Evolutionary conservation across 2,797 vertebrate species (phyloP).

Genomic region (Eupleurogrammus muticus): DNA sequence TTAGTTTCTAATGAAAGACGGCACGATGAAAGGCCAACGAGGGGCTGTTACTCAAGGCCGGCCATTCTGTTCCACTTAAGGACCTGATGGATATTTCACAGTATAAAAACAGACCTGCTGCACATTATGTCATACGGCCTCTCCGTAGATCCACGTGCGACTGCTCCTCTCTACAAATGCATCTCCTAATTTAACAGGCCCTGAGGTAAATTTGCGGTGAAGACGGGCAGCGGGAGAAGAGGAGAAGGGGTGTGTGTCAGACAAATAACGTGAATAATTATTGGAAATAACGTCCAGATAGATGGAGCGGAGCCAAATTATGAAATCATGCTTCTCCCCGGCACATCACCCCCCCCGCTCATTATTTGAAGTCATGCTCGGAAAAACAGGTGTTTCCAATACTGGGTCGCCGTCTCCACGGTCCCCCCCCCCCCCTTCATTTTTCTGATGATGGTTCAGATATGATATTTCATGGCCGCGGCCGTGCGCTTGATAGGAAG

Average conservation of each 20-base stretch:
- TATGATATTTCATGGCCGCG: constrained; percentile 85
- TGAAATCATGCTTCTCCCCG: constrained; percentile 81
- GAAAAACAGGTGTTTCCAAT: constrained; percentile 89
- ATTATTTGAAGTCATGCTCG: constrained; percentile 79
- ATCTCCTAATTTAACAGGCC: constrained; percentile 47
- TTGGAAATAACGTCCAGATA: constrained; percentile 82
- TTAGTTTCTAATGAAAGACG: constrained; percentile 50
- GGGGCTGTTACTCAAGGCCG: constrained; percentile 32
- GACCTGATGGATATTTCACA: constrained; percentile 55
- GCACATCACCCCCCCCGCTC: constrained; percentile 68
- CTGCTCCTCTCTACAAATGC: constrained; percentile 45
- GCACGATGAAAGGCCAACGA: constrained; percentile 54
- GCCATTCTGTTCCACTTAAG: constrained; percentile 64
- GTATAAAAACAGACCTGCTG: constrained; percentile 58
- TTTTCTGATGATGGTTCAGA: constrained; percentile 82
- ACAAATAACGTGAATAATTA: constrained; percentile 79
- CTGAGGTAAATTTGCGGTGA: constrained; percentile 55
- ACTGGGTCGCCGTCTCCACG: constrained; percentile 66
- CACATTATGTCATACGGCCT: constrained; percentile 52
- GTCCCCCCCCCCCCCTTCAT: constrained; percentile 58
- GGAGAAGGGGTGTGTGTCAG: constrained; percentile 52
- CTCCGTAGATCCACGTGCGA: constrained; percentile 29
- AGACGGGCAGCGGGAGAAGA: constrained; percentile 25
- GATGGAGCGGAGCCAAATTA: constrained; percentile 79
- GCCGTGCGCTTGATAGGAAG: constrained; percentile 72